Evolutionary conservation across 1,140 invertebrate genomes (phyloP).

Genomic region (Geopemphigus sp.): DNA sequence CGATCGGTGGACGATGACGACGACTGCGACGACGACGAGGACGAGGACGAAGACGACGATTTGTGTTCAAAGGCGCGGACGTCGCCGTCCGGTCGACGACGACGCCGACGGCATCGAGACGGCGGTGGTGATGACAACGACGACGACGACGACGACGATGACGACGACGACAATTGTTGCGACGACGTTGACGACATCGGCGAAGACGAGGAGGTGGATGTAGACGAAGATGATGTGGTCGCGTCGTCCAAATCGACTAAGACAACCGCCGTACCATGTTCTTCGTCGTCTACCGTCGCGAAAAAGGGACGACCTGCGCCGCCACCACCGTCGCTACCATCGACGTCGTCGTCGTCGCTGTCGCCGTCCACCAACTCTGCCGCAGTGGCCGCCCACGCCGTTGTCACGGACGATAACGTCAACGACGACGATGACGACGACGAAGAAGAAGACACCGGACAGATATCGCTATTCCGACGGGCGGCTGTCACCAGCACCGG

Average conservation of each 20-base stretch:
- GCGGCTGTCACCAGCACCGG: background rate
- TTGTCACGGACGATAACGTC: background rate
- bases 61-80: constrained; percentile 68
- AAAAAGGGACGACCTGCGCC: background rate
- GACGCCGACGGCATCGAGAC: constrained; percentile 60
- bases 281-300: constrained; percentile 50
- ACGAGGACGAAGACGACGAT: constrained; percentile 60
- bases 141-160: constrained; percentile 61
- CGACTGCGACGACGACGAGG: constrained; percentile 54
- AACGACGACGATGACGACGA: background rate
- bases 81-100: constrained; percentile 58
- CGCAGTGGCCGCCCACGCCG: background rate
- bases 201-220: constrained; percentile 57
- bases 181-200: constrained; percentile 59
- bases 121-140: too few relatives aligned
- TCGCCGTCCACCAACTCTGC: background rate
- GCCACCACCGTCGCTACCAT: background rate
- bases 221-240: constrained; percentile 57
- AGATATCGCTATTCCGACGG: constrained; percentile 28
- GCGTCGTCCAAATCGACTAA: constrained; percentile 58
- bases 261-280: constrained; percentile 50
- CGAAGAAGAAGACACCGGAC: constrained; percentile 10
- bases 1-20: background rate
- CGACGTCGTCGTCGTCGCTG: background rate
- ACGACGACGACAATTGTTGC: constrained; percentile 60